Evolutionary conservation across 2,113 vertebrate genomes (phyloP).

Genomic region (Petaurus breviceps): DNA sequence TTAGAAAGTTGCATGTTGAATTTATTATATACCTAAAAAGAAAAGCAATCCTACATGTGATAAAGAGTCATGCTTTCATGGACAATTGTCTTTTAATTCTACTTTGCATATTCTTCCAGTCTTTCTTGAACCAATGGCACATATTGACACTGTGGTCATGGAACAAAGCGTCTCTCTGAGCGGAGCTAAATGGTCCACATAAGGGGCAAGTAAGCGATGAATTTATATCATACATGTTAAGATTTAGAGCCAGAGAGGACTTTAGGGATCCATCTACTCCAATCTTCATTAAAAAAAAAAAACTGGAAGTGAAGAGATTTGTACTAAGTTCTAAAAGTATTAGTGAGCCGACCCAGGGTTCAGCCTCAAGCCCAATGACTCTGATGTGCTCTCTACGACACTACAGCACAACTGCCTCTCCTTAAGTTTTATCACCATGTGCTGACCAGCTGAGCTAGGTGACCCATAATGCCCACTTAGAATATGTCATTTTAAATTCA

Average conservation of each 20-base stretch:
- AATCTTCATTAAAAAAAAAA: not conserved
- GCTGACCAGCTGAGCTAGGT: not conserved
- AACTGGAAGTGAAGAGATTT: too few species aligned
- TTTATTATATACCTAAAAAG: not conserved
- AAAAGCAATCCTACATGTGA: not conserved
- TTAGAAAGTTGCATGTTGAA: not conserved
- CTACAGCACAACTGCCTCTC: not conserved
- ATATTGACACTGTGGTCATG: not conserved
- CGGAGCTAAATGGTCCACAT: not conserved
- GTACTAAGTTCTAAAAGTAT: too few species aligned
- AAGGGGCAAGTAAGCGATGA: not conserved
- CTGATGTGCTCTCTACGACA: not conserved
- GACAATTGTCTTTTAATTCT: not conserved
- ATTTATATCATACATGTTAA: not conserved
- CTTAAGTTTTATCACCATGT: not conserved
- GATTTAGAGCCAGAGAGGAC: not conserved
- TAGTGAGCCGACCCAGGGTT: not conserved
- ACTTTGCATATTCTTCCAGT: not conserved
- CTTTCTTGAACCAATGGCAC: slow-evolving; percentile 10
- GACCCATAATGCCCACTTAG: not conserved
- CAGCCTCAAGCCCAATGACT: not conserved
- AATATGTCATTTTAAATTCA: not conserved
- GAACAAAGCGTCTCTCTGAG: slow-evolving; percentile 16
- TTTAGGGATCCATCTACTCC: not conserved
- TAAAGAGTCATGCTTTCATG: not conserved